Conservation (phyloP, 1,140 invertebrate species). For the Geopemphigus sp. region DNA sequence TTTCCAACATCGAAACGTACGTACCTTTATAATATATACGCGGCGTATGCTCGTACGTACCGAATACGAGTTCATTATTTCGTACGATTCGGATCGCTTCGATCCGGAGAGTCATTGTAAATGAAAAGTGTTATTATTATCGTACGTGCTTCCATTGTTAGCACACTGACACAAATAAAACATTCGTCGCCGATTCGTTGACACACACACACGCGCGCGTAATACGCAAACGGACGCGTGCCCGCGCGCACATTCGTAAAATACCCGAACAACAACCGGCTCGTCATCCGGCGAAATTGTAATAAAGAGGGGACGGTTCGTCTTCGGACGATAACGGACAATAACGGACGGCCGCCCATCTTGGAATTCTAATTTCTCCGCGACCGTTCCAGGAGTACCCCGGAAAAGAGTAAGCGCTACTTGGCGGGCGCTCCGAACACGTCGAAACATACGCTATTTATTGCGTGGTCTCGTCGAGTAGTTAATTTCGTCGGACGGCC, state of each 20-base stretch:
- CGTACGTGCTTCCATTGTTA: constrained; percentile 48
- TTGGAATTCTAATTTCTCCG: constrained; percentile 4
- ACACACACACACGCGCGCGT: background rate
- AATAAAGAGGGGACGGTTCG: too few species aligned
- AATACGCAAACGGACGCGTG: too few species aligned
- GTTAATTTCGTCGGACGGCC: too few species aligned
- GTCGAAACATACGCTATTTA: too few species aligned
- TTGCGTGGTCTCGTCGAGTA: too few species aligned
- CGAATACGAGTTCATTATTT: constrained; percentile 27
- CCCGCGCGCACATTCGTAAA: background rate
- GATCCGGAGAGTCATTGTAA: constrained; percentile 29
- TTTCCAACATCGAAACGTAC: background rate
- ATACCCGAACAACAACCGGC: background rate
- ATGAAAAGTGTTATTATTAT: constrained; percentile 22
- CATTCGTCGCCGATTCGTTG: constrained; percentile 62
- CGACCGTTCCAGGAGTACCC: too few species aligned
- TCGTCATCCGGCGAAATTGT: background rate
- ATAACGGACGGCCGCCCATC: background rate
- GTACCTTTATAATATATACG: background rate
- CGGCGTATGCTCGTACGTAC: background rate
- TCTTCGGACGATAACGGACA: too few species aligned
- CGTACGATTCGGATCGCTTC: constrained; percentile 26
- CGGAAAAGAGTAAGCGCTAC: too few species aligned
- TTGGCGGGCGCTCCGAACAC: too few species aligned
- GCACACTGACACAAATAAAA: constrained; percentile 62